phyloP scores from a whole-genome alignment of 2,797 vertebrate species.

The Myiothlypis coronata region DNA sequence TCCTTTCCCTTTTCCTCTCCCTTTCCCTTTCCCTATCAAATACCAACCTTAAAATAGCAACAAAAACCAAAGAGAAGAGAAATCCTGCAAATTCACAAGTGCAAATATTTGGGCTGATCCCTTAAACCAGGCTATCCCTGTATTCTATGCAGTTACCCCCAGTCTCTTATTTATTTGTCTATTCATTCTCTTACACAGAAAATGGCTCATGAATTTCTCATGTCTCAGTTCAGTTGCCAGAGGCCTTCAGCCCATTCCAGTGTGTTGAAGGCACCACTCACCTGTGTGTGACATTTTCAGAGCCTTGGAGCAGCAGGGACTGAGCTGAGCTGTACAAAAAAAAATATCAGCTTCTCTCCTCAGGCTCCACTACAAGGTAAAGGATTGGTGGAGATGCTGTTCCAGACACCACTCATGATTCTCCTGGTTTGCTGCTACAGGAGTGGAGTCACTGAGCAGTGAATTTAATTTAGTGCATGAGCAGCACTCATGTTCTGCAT shows the following conservation, averaged over 20 bases:
- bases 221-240: background rate
- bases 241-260: background rate
- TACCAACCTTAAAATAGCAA: background rate
- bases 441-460: background rate
- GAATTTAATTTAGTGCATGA: constrained; percentile 13
- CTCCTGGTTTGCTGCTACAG: background rate
- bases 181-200: background rate
- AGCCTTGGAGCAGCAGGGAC: background rate
- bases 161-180: background rate
- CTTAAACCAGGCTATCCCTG: background rate
- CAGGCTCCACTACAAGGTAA: background rate
- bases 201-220: background rate
- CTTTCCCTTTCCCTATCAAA: background rate
- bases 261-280: background rate
- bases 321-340: background rate
- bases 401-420: background rate
- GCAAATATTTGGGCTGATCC: background rate
- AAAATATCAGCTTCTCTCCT: background rate
- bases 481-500: background rate
- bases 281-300: background rate
- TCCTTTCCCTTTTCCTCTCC: background rate
- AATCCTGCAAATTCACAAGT: background rate
- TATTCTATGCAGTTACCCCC: too few relatives aligned
- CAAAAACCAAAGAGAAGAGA: background rate
- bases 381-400: background rate